Evolutionary conservation across 35 echinoderm and acorn worm species (phyloP).

Genomic region (Strongylocentrotus purpuratus): DNA sequence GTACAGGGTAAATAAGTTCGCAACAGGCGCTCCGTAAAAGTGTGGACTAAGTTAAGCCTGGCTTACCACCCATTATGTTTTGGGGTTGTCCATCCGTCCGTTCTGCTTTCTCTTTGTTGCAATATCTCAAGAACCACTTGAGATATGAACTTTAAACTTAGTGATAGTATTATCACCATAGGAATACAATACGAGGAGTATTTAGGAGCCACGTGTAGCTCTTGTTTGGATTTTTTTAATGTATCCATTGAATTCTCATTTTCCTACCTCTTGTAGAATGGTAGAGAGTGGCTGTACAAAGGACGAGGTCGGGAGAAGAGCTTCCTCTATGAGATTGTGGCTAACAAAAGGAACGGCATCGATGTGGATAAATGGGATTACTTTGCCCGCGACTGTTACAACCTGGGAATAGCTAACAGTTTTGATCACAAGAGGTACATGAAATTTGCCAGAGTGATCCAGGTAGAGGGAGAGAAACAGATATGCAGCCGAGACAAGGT

Average conservation of each 20-base stretch:
- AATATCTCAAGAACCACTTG: too few species aligned
- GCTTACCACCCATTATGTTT: too few species aligned
- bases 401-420: slow-evolving; percentile 84
- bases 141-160: too few species aligned
- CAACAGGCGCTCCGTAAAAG: too few species aligned
- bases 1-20: too few species aligned
- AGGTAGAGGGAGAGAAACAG: slow-evolving; percentile 75
- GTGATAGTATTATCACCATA: too few species aligned
- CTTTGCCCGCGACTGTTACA: slow-evolving; percentile 89
- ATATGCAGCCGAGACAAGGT: slow-evolving; percentile 96
- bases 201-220: too few species aligned
- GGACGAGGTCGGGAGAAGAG: slow-evolving; percentile 75
- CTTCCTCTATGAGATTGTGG: slow-evolving; percentile 94
- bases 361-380: slow-evolving; percentile 98
- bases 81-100: too few species aligned
- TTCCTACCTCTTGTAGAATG: neutral
- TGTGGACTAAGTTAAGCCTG: too few species aligned
- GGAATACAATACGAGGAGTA: too few species aligned
- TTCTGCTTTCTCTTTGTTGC: too few species aligned
- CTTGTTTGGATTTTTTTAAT: too few species aligned
- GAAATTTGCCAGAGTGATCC: slow-evolving; percentile 86
- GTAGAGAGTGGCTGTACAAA: slow-evolving; percentile 52
- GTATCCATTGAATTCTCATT: neutral
- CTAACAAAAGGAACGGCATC: slow-evolving; percentile 93
- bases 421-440: slow-evolving; percentile 87